Evolutionary conservation across 53 echinoderm and acorn worm species (phyloP).

Genomic region (Patiria pectinifera): DNA sequence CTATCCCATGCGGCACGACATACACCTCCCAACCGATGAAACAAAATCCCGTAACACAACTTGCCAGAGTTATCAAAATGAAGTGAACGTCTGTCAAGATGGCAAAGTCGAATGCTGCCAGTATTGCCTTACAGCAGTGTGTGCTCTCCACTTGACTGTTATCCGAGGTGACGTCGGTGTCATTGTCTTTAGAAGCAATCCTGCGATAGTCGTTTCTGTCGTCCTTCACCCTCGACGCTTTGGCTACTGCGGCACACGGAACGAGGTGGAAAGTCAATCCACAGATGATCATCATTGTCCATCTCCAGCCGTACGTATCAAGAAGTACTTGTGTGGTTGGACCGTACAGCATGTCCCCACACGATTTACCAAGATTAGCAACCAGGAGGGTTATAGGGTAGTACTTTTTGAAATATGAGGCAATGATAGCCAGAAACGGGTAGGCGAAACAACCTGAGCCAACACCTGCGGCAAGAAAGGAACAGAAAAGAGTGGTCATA

Average conservation of each 20-base stretch:
- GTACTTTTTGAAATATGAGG: not conserved
- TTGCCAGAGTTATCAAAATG: not conserved
- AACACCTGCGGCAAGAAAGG: not conserved
- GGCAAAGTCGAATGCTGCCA: not conserved
- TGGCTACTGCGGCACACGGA: constrained; percentile 9
- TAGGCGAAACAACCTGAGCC: constrained; percentile 6
- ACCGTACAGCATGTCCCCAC: constrained; percentile 7
- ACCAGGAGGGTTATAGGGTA: not conserved
- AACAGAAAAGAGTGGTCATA: no score
- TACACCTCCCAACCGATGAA: constrained; percentile 3
- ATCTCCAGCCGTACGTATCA: constrained; percentile 13
- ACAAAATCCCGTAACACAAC: not conserved
- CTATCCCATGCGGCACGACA: constrained; percentile 9
- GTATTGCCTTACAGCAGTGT: not conserved
- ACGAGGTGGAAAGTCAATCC: constrained; percentile 3
- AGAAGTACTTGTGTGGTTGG: not conserved
- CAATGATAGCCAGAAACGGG: not conserved
- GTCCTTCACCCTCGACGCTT: not conserved
- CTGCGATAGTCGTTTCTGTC: not conserved
- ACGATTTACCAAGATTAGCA: not conserved
- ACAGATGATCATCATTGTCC: not conserved
- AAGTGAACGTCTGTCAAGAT: not conserved
- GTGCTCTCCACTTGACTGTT: not conserved
- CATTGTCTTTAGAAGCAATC: not conserved
- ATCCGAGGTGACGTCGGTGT: not conserved